Evolutionary conservation across 2,888 invertebrate species (phyloP).

Genomic region (Caenorhabditis angaria): DNA sequence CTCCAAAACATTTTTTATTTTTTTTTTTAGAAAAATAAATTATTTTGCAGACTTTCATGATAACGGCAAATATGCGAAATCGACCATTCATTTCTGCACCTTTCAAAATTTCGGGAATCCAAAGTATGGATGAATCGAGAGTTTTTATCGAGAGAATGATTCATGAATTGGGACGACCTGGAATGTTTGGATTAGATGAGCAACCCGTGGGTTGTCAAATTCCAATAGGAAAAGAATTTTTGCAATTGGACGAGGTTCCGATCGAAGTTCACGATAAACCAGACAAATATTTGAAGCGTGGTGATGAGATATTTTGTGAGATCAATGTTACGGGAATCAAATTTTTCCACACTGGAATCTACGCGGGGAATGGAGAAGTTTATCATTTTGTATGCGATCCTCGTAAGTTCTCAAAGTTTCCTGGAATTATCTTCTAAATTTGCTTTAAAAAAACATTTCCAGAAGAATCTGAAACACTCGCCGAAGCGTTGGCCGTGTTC

Average conservation of each 20-base stretch:
- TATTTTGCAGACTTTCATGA: slow-evolving; percentile 47
- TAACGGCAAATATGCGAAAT: slow-evolving; percentile 53
- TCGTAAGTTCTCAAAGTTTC: slow-evolving; percentile 34
- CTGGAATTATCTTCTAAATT: background rate
- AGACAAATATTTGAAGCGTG: slow-evolving; percentile 39
- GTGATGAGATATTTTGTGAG: slow-evolving; percentile 59
- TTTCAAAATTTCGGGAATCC: slow-evolving; percentile 38
- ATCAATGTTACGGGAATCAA: slow-evolving; percentile 49
- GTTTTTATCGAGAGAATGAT: slow-evolving; percentile 38
- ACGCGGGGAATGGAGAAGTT: slow-evolving; percentile 57
- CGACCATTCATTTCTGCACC: slow-evolving; percentile 51
- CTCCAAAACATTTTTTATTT: slow-evolving; percentile 42
- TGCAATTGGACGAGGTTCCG: slow-evolving; percentile 45
- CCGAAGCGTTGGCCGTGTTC: slow-evolving; percentile 44
- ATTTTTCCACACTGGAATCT: slow-evolving; percentile 60
- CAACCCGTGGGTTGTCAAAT: slow-evolving; percentile 41
- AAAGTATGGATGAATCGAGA: slow-evolving; percentile 36
- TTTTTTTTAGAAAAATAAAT: background rate
- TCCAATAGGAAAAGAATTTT: slow-evolving; percentile 39
- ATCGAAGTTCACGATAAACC: slow-evolving; percentile 43
- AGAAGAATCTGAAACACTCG: slow-evolving; percentile 48
- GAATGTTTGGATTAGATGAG: slow-evolving; percentile 43
- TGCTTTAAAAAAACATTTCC: slow-evolving; percentile 4
- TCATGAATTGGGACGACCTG: slow-evolving; percentile 14
- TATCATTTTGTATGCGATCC: slow-evolving; percentile 58